Evolutionary conservation across 1,140 invertebrate species (phyloP).

Genomic region (Cyclina sinensis): DNA sequence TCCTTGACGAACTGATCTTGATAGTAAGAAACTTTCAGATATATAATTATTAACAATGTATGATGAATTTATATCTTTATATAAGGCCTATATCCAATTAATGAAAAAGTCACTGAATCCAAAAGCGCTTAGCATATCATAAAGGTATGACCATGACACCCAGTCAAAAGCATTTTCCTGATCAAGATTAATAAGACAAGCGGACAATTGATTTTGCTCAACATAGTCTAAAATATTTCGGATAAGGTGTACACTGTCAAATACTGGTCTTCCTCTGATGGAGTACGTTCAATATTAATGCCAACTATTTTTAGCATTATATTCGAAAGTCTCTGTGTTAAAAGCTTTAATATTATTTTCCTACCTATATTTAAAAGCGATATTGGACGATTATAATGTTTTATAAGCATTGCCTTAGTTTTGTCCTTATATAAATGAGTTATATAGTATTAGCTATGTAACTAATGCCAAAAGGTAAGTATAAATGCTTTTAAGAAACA

Average conservation of each 20-base stretch:
- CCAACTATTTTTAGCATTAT: constrained; percentile 45
- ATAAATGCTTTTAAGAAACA: no score
- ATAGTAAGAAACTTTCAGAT: constrained; percentile 77
- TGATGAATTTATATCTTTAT: constrained; percentile 65
- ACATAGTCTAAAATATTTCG: constrained; percentile 69
- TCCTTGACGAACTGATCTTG: constrained; percentile 84
- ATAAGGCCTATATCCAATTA: constrained; percentile 72
- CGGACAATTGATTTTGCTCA: constrained; percentile 65
- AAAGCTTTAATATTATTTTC: constrained; percentile 69
- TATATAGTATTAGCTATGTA: no score
- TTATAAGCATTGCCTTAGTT: constrained; percentile 53
- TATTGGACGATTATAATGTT: constrained; percentile 64
- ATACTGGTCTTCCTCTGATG: constrained; percentile 65
- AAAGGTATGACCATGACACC: constrained; percentile 70
- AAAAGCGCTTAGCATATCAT: constrained; percentile 61
- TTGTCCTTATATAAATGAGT: constrained; percentile 53
- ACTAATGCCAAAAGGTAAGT: no score
- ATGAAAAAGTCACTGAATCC: constrained; percentile 73
- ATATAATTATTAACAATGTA: constrained; percentile 72
- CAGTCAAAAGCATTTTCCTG: constrained; percentile 74
- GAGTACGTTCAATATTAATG: neutral
- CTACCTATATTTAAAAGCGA: constrained; percentile 45
- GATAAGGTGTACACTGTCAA: constrained; percentile 75
- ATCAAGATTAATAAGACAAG: constrained; percentile 71
- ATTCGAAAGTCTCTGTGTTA: constrained; percentile 58